These are phyloP conservation scores for Leptodactylus fallax DNA, from an alignment of 2,797 vertebrate species.

Conservation along the genomic window DNA sequence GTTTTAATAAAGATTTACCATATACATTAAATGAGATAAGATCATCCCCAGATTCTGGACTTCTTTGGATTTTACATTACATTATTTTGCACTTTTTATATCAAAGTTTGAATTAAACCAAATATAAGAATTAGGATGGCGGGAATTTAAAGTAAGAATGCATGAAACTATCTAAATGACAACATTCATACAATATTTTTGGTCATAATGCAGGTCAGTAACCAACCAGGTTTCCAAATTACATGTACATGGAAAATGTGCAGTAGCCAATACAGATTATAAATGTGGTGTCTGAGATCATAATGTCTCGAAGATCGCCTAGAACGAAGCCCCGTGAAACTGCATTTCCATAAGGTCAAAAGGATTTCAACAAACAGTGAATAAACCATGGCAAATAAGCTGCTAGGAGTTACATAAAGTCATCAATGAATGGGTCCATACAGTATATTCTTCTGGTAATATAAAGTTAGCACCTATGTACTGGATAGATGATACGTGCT, in stretches of 20 bases:
- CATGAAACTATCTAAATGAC: background rate
- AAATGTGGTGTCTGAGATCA: background rate
- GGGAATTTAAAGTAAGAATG: background rate
- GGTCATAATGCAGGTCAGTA: background rate
- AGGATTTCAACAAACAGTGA: background rate
- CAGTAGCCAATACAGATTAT: background rate
- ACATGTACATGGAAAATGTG: background rate
- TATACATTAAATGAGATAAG: background rate
- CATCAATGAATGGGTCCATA: background rate
- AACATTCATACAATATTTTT: slow-evolving; percentile 1
- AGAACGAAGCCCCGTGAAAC: too few species aligned
- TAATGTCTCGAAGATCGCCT: background rate
- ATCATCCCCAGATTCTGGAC: background rate
- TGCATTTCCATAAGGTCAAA: background rate
- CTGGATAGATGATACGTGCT: too few species aligned
- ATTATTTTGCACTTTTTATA: background rate
- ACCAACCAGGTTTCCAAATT: background rate
- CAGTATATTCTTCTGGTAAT: background rate
- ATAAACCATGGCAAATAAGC: background rate
- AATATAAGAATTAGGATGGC: background rate
- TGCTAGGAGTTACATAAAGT: background rate
- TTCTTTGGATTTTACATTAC: slow-evolving; percentile 11
- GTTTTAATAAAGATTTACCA: background rate
- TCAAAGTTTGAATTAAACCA: background rate
- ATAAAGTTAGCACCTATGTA: too few species aligned